phyloP scores from a whole-genome alignment of 1,140 invertebrate genomes.

The Papilio polytes region DNA sequence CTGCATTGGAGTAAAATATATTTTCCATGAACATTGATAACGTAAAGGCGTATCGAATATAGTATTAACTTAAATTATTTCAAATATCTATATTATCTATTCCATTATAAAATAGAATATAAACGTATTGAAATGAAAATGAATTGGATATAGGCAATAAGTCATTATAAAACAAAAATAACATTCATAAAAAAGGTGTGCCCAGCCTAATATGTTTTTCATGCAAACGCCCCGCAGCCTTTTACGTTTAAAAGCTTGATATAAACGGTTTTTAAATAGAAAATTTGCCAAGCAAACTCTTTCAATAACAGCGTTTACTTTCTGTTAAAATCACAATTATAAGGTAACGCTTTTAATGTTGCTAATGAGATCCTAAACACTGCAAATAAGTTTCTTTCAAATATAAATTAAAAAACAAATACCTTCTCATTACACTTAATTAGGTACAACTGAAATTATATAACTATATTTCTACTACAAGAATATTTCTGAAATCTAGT shows the following conservation, averaged over 20 bases:
- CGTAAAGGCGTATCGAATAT: background rate
- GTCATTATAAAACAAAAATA: background rate
- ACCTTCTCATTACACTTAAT: too few relatives aligned
- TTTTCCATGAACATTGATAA: background rate
- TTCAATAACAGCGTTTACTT: background rate
- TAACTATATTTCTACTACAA: too few relatives aligned
- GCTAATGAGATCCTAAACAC: background rate
- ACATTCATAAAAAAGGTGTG: background rate
- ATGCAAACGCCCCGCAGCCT: constrained; percentile 13
- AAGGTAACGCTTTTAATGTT: background rate
- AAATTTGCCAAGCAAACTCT: constrained; percentile 10
- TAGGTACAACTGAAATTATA: too few relatives aligned
- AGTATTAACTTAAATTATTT: too few relatives aligned
- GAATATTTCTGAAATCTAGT: background rate
- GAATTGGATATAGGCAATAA: background rate
- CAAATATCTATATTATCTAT: background rate
- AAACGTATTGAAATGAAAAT: background rate
- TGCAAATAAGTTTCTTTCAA: too few relatives aligned
- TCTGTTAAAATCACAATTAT: background rate
- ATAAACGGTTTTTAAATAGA: constrained; percentile 18
- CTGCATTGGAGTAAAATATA: constrained; percentile 14
- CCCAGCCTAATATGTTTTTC: constrained; percentile 1
- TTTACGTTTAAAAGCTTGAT: constrained; percentile 11
- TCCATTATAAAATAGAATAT: background rate
- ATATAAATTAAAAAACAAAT: too few relatives aligned